Base-by-base conservation (phyloP, 1,140 invertebrate species). In the Zaprionus vittiger region DNA sequence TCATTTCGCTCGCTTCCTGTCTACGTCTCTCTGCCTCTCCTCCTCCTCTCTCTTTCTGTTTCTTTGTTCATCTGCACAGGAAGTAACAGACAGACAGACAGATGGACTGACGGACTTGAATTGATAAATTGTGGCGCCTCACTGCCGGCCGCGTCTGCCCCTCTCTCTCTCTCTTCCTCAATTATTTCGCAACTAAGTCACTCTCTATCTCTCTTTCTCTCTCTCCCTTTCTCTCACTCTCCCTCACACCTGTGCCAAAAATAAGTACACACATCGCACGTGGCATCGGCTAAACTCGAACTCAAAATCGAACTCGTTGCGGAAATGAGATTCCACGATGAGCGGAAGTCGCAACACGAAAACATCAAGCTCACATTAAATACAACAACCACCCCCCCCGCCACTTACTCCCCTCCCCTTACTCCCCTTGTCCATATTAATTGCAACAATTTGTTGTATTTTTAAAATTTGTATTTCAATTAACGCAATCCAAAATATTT, bases 51-150 rank as follows among this genome's bases (percentile, higher is more conserved):
- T 52, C 9, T 1, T 11, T 22, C 7, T 47, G n/a, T 17, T 2
- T 47, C 71, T 79, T 80, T 79, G 66, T 79, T 79, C 79, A 80
- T 80, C 66, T 54, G 54, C 77, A 76, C 77, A 80, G 79, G 79
- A 80, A 82, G 74, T 74, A 54, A 61, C 44, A 17, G 31, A 73
- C 11, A n/a, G 14, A 54, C 31, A 49, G 15, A 34, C 61, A 52
- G 47, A 52, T 20, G n/a, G 41, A 9, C 20, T n/a, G 47, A 52
- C 47, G n/a, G 41, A 9, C 20, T 24, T 20, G 15, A 20, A 31
- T 31, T 62, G 60, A 52, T 63, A 52, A 63, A 28, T 38, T 47
- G 52, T 57, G 49, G 62, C 49, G 62, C 62, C 62, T 37, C 17
- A 34, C 20, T 12, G 17, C 11, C n/a, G 3, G 14, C 44, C 54